Conservation (phyloP, 2,113 vertebrate genomes). For the Apus apus region DNA sequence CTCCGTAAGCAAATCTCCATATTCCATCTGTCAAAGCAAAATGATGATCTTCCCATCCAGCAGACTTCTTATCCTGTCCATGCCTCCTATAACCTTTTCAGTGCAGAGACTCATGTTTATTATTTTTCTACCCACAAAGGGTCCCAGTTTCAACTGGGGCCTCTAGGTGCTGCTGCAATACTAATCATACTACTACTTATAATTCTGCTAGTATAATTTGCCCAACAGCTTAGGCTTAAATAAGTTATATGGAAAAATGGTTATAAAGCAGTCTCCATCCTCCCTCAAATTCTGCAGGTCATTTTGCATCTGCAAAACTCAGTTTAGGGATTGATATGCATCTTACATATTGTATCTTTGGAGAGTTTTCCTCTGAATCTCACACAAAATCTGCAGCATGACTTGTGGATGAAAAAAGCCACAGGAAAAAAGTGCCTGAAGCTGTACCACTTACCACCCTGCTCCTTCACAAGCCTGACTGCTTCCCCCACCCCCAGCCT, state of each 20-base stretch:
- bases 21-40: slow-evolving; percentile 24
- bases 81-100: neutral
- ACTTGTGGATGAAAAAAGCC: slow-evolving; percentile 33
- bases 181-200: neutral
- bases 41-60: neutral
- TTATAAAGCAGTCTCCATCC: neutral
- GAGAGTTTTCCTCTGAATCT: slow-evolving; percentile 52
- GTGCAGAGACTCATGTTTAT: neutral
- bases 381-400: slow-evolving; percentile 21
- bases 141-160: neutral
- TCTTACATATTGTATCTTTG: neutral
- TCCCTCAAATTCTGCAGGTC: slow-evolving; percentile 18
- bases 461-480: neutral
- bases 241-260: slow-evolving; percentile 22
- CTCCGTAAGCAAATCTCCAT: neutral
- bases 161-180: slow-evolving; percentile 34
- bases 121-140: neutral
- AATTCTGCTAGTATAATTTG: slow-evolving; percentile 23
- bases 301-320: slow-evolving; percentile 44
- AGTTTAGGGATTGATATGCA: slow-evolving; percentile 23
- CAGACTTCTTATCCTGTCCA: neutral
- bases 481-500: neutral
- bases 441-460: slow-evolving; percentile 13
- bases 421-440: neutral
- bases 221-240: slow-evolving; percentile 8